A percentile compares a stretch with the other conserved stretches of the same genome.
Conservation (phyloP, 2,888 invertebrate genomes). For the Drosophila testacea region DNA sequence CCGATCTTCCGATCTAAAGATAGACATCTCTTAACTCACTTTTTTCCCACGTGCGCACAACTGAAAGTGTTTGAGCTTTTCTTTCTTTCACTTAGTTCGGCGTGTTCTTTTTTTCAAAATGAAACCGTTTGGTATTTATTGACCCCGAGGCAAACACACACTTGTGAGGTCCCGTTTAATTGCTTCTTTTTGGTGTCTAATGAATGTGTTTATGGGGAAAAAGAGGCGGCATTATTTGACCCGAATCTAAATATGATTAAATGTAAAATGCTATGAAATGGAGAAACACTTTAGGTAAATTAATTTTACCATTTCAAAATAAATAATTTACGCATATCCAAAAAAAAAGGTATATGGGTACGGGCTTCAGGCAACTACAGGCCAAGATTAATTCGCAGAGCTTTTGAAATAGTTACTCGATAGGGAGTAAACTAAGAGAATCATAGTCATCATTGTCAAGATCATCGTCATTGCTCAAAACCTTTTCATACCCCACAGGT, state of each 20-base stretch:
- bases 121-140: background rate
- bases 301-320: slow-evolving; percentile 4
- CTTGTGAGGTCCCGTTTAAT: slow-evolving; percentile 43
- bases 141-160: background rate
- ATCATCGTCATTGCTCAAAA: slow-evolving; percentile 8
- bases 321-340: no score
- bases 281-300: slow-evolving; percentile 19
- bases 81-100: background rate
- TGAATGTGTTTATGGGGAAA: slow-evolving; percentile 25
- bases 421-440: background rate
- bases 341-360: no score
- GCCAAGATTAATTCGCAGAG: slow-evolving; percentile 17
- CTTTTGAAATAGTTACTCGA: slow-evolving; percentile 1
- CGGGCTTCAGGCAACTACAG: slow-evolving; percentile 2
- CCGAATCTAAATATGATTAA: slow-evolving; percentile 51
- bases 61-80: slow-evolving; percentile 15
- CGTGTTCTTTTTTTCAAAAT: background rate
- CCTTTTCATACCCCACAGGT: slow-evolving; percentile 33
- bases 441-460: slow-evolving; percentile 1
- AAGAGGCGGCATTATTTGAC: slow-evolving; percentile 49
- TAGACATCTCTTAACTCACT: slow-evolving; percentile 2
- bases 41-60: slow-evolving; percentile 23
- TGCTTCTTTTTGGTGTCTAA: slow-evolving; percentile 25
- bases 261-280: slow-evolving; percentile 12
- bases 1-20: background rate